Evolutionary conservation across 2,888 invertebrate species (phyloP).

Genomic region (Aproaerema taeniolella): DNA sequence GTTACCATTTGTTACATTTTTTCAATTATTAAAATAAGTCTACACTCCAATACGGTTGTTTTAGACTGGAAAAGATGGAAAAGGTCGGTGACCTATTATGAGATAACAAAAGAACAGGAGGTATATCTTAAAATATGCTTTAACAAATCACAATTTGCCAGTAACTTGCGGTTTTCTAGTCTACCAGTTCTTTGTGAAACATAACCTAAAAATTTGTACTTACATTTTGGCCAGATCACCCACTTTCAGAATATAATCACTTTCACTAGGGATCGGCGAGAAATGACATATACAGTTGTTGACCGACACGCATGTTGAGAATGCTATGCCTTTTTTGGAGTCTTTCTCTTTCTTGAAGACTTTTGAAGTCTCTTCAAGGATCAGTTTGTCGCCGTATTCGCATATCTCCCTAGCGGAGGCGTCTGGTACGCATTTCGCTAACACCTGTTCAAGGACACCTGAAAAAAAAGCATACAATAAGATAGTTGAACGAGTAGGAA

Average conservation of each 20-base stretch:
- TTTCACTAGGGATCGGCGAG: conserved; percentile 96
- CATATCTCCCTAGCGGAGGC: conserved; percentile 95
- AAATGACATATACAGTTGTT: conserved; percentile 99
- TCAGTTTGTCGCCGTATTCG: conserved; percentile 91
- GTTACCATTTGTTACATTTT: no score
- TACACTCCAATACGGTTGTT: no score
- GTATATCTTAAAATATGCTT: no score
- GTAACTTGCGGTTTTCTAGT: no score
- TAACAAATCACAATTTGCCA: no score
- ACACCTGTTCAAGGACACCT: conserved; percentile 93
- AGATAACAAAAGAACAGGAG: no score
- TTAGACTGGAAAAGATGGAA: no score
- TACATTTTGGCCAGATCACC: conserved; percentile 99
- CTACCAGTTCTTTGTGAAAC: no score
- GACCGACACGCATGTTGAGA: conserved; percentile 98
- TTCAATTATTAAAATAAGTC: no score
- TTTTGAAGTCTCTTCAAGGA: conserved; percentile 94
- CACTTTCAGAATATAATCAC: conserved; percentile 89
- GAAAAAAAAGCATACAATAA: conserved; percentile 46
- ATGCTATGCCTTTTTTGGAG: conserved; percentile 98
- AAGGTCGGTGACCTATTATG: no score
- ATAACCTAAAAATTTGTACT: conserved; percentile 60
- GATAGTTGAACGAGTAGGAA: conserved; percentile 10
- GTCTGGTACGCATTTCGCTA: conserved; percentile 91
- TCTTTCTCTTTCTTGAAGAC: conserved; percentile 99